A percentile compares a stretch with the other conserved stretches of the same genome.
phyloP scores from a whole-genome alignment of 2,888 invertebrate genomes.

The Fragum fragum region DNA sequence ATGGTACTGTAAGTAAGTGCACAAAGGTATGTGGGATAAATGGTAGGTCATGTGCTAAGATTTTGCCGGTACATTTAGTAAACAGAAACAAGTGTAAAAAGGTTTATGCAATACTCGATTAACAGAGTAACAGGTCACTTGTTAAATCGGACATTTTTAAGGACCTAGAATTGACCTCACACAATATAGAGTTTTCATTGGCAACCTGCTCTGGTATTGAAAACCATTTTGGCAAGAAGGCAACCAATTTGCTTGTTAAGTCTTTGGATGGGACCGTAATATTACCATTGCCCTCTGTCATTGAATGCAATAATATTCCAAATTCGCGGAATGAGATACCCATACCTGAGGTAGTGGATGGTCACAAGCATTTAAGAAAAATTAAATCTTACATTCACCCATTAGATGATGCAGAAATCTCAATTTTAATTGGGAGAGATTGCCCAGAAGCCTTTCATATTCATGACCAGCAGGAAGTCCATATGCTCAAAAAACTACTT shows the following conservation, averaged over 20 bases:
- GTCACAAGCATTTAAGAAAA: neutral
- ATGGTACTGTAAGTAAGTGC: neutral
- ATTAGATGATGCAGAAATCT: neutral
- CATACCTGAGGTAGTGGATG: neutral
- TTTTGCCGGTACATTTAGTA: neutral
- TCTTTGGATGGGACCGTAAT: neutral
- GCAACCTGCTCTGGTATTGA: neutral
- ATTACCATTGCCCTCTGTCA: neutral
- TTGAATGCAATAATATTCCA: neutral
- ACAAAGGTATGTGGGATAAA: neutral
- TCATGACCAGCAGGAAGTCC: neutral
- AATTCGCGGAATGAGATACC: neutral
- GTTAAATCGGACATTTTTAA: neutral
- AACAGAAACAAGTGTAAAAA: neutral
- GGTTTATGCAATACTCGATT: neutral
- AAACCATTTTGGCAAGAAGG: neutral
- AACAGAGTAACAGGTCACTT: neutral
- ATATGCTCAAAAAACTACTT: neutral
- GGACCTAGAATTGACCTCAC: neutral
- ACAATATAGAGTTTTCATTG: neutral
- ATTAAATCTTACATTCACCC: neutral
- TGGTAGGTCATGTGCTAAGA: constrained; percentile 7
- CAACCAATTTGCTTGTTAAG: neutral
- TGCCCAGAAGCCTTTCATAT: neutral
- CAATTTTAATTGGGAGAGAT: neutral